phyloP scores from a whole-genome alignment of 2,888 invertebrate species.

The Deladenus siricidicola region DNA sequence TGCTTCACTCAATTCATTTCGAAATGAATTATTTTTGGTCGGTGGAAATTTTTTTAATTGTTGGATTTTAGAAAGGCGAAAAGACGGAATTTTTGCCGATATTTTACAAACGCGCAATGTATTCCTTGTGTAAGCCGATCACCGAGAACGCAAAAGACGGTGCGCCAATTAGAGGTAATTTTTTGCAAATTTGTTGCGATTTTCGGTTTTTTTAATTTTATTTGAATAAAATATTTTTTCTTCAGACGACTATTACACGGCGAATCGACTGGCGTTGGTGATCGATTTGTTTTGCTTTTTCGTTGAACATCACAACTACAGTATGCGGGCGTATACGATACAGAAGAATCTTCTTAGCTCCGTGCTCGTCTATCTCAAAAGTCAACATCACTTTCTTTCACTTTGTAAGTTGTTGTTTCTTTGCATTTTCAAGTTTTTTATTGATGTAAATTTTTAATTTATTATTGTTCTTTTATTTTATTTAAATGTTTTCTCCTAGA shows the following conservation, averaged over 20 bases:
- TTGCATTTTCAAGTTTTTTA: no score
- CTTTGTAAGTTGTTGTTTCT: constrained; percentile 61
- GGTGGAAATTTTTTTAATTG: no score
- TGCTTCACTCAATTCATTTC: no score
- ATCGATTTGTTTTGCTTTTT: constrained; percentile 92
- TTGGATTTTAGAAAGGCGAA: constrained; percentile 68
- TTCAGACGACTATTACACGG: constrained; percentile 82
- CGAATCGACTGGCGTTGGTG: constrained; percentile 85
- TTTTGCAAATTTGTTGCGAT: background rate
- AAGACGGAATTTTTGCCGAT: constrained; percentile 95
- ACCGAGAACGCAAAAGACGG: constrained; percentile 69
- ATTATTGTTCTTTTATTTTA: background rate
- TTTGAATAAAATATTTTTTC: background rate
- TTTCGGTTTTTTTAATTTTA: background rate
- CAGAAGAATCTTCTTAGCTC: constrained; percentile 89
- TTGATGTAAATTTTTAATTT: no score
- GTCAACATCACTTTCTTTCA: constrained; percentile 68
- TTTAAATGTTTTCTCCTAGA: background rate
- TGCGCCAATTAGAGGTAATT: constrained; percentile 31
- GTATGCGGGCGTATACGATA: constrained; percentile 93
- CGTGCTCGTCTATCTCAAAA: constrained; percentile 66
- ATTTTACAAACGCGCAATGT: constrained; percentile 97
- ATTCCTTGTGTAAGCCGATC: constrained; percentile 89
- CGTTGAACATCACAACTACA: constrained; percentile 86
- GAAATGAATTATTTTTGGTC: no score